These are phyloP conservation scores for Cacatua alba DNA, from an alignment of 2,113 vertebrate species.

Conservation along the genomic window DNA sequence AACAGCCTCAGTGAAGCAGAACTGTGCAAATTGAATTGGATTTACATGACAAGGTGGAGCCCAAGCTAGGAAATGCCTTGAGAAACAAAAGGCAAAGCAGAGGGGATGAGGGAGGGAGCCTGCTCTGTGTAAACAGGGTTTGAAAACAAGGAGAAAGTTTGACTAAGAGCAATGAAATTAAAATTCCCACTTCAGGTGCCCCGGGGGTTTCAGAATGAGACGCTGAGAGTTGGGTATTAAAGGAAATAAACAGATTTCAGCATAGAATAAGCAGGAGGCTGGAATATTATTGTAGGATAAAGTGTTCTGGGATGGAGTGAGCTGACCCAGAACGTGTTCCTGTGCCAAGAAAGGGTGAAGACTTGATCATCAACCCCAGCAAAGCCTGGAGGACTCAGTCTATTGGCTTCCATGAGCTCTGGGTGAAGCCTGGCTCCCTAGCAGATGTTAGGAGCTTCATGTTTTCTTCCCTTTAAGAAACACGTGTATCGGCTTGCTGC, in stretches of 20 bases:
- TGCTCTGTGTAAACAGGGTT: slow-evolving; percentile 38
- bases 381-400: background rate
- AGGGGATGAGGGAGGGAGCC: background rate
- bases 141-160: background rate
- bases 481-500: background rate
- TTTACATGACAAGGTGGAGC: slow-evolving; percentile 72
- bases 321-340: background rate
- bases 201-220: slow-evolving; percentile 48
- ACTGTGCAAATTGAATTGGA: slow-evolving; percentile 81
- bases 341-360: background rate
- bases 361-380: background rate
- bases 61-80: slow-evolving; percentile 57
- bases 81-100: slow-evolving; percentile 41
- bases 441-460: background rate
- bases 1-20: slow-evolving; percentile 72
- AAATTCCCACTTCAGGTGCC: slow-evolving; percentile 59
- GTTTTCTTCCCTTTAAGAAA: background rate
- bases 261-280: slow-evolving; percentile 26
- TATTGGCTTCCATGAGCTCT: background rate
- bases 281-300: slow-evolving; percentile 64
- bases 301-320: background rate
- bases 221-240: slow-evolving; percentile 21
- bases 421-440: background rate
- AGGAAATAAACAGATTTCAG: slow-evolving; percentile 68
- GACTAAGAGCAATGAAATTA: slow-evolving; percentile 67